Conservation (phyloP, 2,797 vertebrate genomes). For the Sebastes glaucus region DNA sequence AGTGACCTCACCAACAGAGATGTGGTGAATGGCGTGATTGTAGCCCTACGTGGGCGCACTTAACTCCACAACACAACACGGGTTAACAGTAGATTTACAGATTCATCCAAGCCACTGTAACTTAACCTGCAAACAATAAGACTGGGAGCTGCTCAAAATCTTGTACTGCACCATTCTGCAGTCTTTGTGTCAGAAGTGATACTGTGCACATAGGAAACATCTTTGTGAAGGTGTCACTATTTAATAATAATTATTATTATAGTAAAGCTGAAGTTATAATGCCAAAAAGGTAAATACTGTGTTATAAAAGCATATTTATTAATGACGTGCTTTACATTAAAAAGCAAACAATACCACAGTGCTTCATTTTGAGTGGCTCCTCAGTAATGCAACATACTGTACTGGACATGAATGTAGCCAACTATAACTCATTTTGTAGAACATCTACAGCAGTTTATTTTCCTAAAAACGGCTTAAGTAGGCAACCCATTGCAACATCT, state of each 20-base stretch:
- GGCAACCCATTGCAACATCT: slow-evolving; percentile 36
- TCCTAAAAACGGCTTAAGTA: slow-evolving; percentile 53
- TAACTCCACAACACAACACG: slow-evolving; percentile 54
- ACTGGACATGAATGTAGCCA: slow-evolving; percentile 79
- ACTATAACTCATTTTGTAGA: slow-evolving; percentile 50
- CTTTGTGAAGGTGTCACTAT: slow-evolving; percentile 11
- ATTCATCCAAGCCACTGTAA: slow-evolving; percentile 34
- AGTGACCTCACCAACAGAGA: slow-evolving; percentile 60
- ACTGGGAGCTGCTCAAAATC: slow-evolving; percentile 65
- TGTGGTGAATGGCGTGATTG: slow-evolving; percentile 64
- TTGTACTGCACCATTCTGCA: slow-evolving; percentile 8
- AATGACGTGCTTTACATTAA: slow-evolving; percentile 39
- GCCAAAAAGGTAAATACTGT: slow-evolving; percentile 28
- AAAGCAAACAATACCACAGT: slow-evolving; percentile 27
- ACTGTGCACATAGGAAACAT: slow-evolving; percentile 14
- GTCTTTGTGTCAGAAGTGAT: slow-evolving; percentile 28
- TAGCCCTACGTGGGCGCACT: slow-evolving; percentile 58
- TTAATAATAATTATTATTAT: slow-evolving; percentile 4
- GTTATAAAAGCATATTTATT: slow-evolving; percentile 60
- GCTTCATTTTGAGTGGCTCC: slow-evolving; percentile 69
- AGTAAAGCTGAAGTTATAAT: slow-evolving; percentile 1
- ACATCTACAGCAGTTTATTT: slow-evolving; percentile 52
- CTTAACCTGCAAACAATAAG: slow-evolving; percentile 40
- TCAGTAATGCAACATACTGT: slow-evolving; percentile 62
- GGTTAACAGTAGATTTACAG: slow-evolving; percentile 56